A percentile compares a stretch with the other conserved stretches of the same genome.
phyloP scores from a whole-genome alignment of 2,113 vertebrate genomes.

The Prunella himalayana region DNA sequence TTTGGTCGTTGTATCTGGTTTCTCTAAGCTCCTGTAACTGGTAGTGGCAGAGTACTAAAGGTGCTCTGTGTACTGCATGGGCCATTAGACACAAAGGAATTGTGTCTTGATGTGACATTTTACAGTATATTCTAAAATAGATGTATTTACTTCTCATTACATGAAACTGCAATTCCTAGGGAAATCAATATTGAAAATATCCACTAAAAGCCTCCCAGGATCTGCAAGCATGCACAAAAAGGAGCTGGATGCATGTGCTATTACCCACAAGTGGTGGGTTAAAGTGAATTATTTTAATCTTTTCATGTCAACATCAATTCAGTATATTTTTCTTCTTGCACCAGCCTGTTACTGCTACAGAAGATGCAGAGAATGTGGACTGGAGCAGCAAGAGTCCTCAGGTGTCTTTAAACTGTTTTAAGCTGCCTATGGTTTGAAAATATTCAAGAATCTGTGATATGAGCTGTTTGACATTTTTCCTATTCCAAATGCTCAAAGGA shows the following conservation, averaged over 20 bases:
- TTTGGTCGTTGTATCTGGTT: background rate
- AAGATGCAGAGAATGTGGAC: background rate
- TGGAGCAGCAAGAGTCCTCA: constrained; percentile 1
- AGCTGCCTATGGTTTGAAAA: constrained; percentile 48
- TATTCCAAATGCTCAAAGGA: constrained; percentile 43
- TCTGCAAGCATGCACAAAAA: background rate
- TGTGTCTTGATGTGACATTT: background rate
- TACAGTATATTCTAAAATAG: background rate
- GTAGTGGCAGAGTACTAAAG: background rate
- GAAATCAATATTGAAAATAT: constrained; percentile 4
- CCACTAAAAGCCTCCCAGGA: background rate
- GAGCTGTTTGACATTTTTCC: constrained; percentile 62
- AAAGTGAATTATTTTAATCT: constrained; percentile 11
- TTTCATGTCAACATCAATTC: background rate
- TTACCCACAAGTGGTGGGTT: background rate
- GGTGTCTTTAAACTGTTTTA: constrained; percentile 21
- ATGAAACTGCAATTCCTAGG: background rate
- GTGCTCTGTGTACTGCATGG: background rate
- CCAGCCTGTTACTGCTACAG: background rate
- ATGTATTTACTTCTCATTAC: constrained; percentile 23
- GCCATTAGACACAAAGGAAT: background rate
- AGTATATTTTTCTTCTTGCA: background rate
- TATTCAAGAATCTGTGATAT: constrained; percentile 49
- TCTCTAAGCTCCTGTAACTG: background rate
- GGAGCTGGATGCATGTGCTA: background rate